Conservation (phyloP, 2,797 vertebrate species). For the Heterohyrax brucei region DNA sequence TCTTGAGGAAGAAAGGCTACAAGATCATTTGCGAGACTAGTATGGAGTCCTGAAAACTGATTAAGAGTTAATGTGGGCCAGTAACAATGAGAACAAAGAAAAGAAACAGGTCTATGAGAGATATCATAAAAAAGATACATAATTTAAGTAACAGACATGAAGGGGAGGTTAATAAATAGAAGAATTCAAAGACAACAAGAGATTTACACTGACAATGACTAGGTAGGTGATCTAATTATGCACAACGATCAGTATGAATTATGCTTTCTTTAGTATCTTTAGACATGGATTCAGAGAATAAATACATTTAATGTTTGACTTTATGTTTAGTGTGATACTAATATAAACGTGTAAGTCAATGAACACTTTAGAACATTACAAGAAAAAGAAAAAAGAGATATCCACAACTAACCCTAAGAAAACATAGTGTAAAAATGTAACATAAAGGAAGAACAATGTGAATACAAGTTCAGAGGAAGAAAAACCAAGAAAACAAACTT, state of each 20-base stretch:
- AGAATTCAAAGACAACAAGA: neutral
- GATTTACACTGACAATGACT: neutral
- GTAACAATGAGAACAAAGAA: neutral
- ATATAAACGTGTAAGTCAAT: neutral
- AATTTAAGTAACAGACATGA: neutral
- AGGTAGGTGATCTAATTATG: neutral
- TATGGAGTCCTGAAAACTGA: neutral
- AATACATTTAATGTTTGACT: neutral
- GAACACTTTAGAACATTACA: neutral
- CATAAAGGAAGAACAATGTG: neutral
- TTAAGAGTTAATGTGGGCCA: neutral
- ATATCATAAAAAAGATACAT: neutral
- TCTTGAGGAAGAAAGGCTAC: neutral
- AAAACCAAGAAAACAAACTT: neutral
- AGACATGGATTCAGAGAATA: neutral
- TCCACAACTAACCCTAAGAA: neutral
- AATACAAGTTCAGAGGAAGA: neutral
- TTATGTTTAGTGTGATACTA: neutral
- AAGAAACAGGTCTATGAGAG: neutral
- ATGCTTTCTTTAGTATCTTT: neutral
- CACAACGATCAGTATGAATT: neutral
- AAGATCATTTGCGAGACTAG: neutral
- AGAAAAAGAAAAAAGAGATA: neutral
- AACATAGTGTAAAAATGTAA: neutral
- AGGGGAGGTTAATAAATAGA: neutral